Conservation (phyloP, 1,140 invertebrate genomes). For the Drosophila varians region DNA sequence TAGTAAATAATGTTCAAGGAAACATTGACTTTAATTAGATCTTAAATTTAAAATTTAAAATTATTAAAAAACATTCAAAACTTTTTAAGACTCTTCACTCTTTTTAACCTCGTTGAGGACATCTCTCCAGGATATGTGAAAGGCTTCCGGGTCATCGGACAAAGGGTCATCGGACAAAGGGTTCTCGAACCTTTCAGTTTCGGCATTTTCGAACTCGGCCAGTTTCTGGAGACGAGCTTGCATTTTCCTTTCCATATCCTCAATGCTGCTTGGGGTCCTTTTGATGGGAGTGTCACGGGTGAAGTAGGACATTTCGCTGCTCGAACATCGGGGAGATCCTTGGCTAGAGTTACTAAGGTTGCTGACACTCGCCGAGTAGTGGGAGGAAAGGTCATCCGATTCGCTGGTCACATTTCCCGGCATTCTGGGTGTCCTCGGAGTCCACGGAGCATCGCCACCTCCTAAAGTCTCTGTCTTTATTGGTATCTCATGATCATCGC, state of each 20-base stretch:
- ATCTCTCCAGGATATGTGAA: slow-evolving; percentile 19
- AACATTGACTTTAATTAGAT: neutral
- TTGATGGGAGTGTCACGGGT: neutral
- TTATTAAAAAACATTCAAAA: neutral
- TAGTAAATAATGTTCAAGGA: too few species aligned
- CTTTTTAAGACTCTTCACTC: neutral
- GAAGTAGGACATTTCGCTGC: slow-evolving; percentile 6
- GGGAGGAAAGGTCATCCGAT: neutral
- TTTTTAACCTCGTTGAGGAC: slow-evolving; percentile 13
- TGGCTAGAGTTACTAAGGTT: neutral
- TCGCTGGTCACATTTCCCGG: neutral
- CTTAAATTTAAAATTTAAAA: neutral
- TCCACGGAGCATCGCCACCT: neutral
- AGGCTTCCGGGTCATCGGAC: neutral
- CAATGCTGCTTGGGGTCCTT: neutral
- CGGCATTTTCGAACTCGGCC: slow-evolving; percentile 45
- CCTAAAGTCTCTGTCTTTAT: neutral
- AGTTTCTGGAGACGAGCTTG: slow-evolving; percentile 30
- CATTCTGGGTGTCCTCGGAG: neutral
- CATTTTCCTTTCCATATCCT: slow-evolving; percentile 45
- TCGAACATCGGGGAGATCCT: neutral
- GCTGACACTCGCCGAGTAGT: slow-evolving; percentile 23
- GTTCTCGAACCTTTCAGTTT: slow-evolving; percentile 1
- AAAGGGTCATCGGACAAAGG: too few species aligned
- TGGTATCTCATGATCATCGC: neutral